phyloP scores from a whole-genome alignment of 2,888 invertebrate species.

The Bruchidius siliquastri region DNA sequence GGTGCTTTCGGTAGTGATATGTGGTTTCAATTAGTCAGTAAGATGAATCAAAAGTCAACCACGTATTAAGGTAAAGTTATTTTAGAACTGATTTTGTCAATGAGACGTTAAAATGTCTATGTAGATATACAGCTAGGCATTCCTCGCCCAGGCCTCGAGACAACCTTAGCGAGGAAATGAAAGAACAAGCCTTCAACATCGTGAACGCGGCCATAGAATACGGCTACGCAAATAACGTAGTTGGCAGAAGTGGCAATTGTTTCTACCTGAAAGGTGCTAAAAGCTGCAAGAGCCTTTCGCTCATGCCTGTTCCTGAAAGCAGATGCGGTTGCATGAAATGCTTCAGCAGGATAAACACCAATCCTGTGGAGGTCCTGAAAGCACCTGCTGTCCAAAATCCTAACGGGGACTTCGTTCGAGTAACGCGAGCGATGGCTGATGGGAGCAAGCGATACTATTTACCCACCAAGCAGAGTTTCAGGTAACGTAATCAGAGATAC shows the following conservation, averaged over 20 bases:
- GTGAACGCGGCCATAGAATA: conserved; percentile 33
- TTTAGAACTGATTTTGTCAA: too few species aligned
- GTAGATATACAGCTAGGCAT: conserved; percentile 14
- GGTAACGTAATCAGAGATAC: too few species aligned
- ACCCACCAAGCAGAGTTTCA: background rate
- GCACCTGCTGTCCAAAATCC: background rate
- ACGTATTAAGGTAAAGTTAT: too few species aligned
- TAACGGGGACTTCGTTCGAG: background rate
- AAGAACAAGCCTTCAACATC: conserved; percentile 24
- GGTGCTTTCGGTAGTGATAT: too few species aligned
- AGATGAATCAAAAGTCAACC: too few species aligned
- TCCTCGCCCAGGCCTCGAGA: conserved; percentile 11
- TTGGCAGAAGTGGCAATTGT: conserved; percentile 29
- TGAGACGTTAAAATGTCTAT: background rate
- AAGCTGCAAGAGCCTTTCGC: background rate
- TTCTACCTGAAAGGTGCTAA: conserved; percentile 13
- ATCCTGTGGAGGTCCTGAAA: background rate
- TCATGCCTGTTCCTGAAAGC: background rate
- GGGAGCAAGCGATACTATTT: background rate
- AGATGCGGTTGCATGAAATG: background rate
- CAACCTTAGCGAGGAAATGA: conserved; percentile 9
- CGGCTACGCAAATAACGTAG: conserved; percentile 30
- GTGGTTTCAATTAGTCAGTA: too few species aligned
- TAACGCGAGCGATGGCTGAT: background rate
- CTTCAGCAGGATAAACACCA: background rate